Conservation (phyloP, 2,797 vertebrate genomes). For the Rhinella marina region DNA sequence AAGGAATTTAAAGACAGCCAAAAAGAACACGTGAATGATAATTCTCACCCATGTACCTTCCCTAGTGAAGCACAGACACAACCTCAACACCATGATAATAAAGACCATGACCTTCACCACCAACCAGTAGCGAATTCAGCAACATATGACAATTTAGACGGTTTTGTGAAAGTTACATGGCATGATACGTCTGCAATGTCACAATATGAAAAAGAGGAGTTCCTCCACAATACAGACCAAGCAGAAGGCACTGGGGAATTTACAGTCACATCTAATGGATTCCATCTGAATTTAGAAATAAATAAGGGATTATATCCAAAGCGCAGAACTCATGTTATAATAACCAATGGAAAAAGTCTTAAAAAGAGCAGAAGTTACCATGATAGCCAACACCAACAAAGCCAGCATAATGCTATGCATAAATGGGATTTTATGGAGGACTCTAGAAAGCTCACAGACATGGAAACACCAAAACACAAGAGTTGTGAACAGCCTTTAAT, state of each 20-base stretch:
- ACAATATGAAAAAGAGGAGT: constrained; percentile 69
- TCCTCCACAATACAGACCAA: constrained; percentile 61
- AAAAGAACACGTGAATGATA: constrained; percentile 71
- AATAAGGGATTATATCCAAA: constrained; percentile 70
- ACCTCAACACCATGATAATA: constrained; percentile 63
- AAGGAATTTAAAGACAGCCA: constrained; percentile 66
- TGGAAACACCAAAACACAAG: constrained; percentile 60
- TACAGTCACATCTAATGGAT: constrained; percentile 70
- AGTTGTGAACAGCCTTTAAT: constrained; percentile 64
- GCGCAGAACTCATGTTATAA: constrained; percentile 66
- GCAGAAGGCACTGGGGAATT: constrained; percentile 66
- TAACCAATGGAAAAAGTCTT: constrained; percentile 67
- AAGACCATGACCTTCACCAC: constrained; percentile 63
- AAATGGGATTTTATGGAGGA: constrained; percentile 54
- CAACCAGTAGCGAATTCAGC: constrained; percentile 62
- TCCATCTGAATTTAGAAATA: constrained; percentile 78
- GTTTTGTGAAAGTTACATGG: constrained; percentile 75
- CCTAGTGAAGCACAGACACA: constrained; percentile 71
- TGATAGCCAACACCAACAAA: constrained; percentile 63
- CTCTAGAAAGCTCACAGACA: constrained; percentile 32
- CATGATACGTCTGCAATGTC: constrained; percentile 69
- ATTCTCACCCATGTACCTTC: constrained; percentile 62
- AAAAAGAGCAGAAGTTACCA: constrained; percentile 62
- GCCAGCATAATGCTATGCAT: constrained; percentile 37
- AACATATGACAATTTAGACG: constrained; percentile 69